A percentile compares a stretch with the other conserved stretches of the same genome.
Conservation (phyloP, 2,797 vertebrate species). For the Chromobotia macracanthus region DNA sequence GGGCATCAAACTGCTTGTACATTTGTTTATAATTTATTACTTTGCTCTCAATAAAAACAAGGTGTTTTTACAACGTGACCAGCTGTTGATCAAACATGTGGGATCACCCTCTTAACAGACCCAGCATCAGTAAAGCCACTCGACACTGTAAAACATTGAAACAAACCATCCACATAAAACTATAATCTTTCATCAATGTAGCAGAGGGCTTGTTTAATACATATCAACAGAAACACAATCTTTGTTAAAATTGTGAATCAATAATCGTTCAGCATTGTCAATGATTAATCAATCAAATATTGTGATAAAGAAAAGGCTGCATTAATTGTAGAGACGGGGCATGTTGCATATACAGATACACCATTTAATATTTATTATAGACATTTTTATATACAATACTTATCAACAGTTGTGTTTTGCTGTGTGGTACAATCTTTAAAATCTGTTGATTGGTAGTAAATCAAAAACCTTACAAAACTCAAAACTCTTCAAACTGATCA, state of each 20-base stretch:
- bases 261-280: neutral
- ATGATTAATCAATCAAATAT: neutral
- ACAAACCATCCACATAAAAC: neutral
- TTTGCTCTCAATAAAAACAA: conserved; percentile 70
- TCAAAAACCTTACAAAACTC: conserved; percentile 92
- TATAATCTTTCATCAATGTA: neutral
- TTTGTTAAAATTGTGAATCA: conserved; percentile 11
- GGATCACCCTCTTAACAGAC: conserved; percentile 4
- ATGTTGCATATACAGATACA: conserved; percentile 88
- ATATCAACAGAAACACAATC: neutral
- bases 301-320: neutral
- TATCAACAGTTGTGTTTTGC: conserved; percentile 92
- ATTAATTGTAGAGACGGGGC: conserved; percentile 39
- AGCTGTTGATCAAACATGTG: conserved; percentile 17
- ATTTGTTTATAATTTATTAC: conserved; percentile 73
- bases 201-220: neutral
- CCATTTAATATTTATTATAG: conserved; percentile 99
- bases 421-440: conserved; percentile 99
- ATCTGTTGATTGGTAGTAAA: conserved; percentile 93
- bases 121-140: neutral
- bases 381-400: conserved; percentile 98
- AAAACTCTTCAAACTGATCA: conserved; percentile 93
- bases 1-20: conserved; percentile 56
- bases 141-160: neutral
- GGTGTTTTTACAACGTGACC: conserved; percentile 66